Evolutionary conservation across 2,888 invertebrate species (phyloP).

Genomic region (Rotaria magnacalcarata): DNA sequence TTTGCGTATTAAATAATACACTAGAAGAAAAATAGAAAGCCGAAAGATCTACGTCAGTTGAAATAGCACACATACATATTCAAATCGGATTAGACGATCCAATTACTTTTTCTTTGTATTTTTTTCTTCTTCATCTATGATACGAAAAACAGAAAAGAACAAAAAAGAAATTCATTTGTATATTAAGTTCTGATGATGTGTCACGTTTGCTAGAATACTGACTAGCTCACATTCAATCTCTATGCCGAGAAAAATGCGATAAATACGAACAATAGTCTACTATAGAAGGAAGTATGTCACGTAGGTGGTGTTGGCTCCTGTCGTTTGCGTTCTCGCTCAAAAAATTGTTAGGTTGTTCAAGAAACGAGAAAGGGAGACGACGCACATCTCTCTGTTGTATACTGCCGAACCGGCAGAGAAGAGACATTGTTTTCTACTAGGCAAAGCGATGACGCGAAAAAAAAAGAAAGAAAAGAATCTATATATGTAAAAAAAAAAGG

Average conservation of each 20-base stretch:
- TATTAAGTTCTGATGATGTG: background rate
- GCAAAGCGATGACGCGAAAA: slow-evolving; percentile 20
- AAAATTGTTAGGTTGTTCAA: background rate
- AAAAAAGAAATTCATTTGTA: background rate
- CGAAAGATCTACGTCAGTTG: background rate
- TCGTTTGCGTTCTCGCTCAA: background rate
- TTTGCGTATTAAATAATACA: background rate
- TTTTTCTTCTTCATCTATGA: background rate
- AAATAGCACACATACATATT: background rate
- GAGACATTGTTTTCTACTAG: background rate
- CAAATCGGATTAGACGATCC: background rate
- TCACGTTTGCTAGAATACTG: background rate
- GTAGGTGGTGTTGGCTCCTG: background rate
- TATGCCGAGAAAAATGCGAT: background rate
- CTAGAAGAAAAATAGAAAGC: background rate
- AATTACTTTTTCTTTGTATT: background rate
- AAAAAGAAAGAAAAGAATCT: background rate
- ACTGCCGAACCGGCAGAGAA: background rate
- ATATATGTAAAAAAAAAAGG: background rate
- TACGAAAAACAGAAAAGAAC: background rate
- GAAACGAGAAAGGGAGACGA: background rate
- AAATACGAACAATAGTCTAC: background rate
- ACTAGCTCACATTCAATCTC: background rate
- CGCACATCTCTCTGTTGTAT: slow-evolving; percentile 3
- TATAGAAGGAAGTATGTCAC: background rate